Conservation (phyloP, 2,797 vertebrate genomes). For the Erpetoichthys calabaricus region DNA sequence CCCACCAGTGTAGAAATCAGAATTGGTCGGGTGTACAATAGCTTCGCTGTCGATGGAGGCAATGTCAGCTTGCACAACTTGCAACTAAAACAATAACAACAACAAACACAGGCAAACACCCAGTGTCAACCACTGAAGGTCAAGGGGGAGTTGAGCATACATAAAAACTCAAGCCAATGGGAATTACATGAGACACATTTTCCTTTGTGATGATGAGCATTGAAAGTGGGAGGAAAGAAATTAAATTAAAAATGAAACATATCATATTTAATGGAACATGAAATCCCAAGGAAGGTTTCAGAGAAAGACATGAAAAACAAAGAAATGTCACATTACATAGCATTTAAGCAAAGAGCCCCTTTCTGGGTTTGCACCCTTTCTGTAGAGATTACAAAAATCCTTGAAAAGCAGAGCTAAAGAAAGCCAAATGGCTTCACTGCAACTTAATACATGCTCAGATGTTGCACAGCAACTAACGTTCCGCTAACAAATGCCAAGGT, state of each 20-base stretch:
- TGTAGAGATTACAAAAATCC: conserved; percentile 30
- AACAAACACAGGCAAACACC: conserved; percentile 33
- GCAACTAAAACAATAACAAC: conserved; percentile 77
- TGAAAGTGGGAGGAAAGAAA: background rate
- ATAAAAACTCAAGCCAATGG: no score
- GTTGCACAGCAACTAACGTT: no score
- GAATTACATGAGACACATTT: no score
- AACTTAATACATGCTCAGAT: no score
- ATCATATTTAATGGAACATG: background rate
- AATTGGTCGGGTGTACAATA: conserved; percentile 98
- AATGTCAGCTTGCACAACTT: conserved; percentile 99
- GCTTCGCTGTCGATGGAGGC: conserved; percentile 93
- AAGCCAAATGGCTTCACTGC: no score
- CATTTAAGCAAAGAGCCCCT: conserved; percentile 8
- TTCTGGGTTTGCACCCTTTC: conserved; percentile 6
- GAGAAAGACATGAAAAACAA: conserved; percentile 13
- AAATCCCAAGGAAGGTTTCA: background rate
- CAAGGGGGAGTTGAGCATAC: no score
- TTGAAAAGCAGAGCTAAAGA: conserved; percentile 26
- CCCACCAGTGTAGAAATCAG: conserved; percentile 93
- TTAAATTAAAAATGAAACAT: background rate
- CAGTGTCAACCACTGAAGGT: conserved; percentile 35
- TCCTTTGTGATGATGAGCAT: no score
- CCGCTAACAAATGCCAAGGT: no score
- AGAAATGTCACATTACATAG: conserved; percentile 18